phyloP scores from a whole-genome alignment of 2,113 vertebrate species.

The Trichechus manatus region DNA sequence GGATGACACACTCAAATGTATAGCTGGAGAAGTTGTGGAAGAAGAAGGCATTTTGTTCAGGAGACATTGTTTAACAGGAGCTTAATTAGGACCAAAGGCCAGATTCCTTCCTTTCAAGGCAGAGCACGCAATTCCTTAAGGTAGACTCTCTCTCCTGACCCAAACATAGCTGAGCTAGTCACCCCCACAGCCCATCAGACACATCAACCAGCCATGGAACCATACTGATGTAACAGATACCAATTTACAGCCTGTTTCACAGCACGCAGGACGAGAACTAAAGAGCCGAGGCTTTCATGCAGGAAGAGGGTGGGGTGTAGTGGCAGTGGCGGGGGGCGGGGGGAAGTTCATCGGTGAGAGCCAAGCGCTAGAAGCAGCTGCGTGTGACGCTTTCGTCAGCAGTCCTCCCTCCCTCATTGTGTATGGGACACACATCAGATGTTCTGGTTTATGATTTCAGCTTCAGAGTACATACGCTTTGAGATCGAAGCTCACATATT shows the following conservation, averaged over 20 bases:
- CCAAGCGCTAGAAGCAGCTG: slow-evolving; percentile 76
- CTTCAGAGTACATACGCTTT: slow-evolving; percentile 52
- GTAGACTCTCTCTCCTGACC: background rate
- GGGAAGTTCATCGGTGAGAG: slow-evolving; percentile 33
- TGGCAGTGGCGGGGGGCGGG: background rate
- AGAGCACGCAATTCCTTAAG: background rate
- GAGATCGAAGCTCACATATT: slow-evolving; percentile 58
- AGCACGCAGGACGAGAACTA: slow-evolving; percentile 48
- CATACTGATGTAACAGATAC: slow-evolving; percentile 43
- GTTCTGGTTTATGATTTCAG: slow-evolving; percentile 77
- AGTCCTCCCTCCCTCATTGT: slow-evolving; percentile 63
- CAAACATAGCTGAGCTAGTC: slow-evolving; percentile 3
- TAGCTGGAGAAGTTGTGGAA: background rate
- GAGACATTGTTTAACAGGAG: background rate
- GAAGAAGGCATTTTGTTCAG: background rate
- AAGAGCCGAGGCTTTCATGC: slow-evolving; percentile 22
- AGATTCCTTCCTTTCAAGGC: background rate
- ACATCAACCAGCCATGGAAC: slow-evolving; percentile 10
- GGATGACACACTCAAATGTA: background rate
- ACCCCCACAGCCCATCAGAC: background rate
- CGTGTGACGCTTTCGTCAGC: slow-evolving; percentile 75
- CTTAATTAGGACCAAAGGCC: background rate
- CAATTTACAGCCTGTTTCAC: slow-evolving; percentile 43
- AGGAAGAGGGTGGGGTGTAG: slow-evolving; percentile 62
- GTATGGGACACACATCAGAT: slow-evolving; percentile 72